These are phyloP conservation scores for Dipodomys merriami DNA, from an alignment of 2,113 vertebrate genomes.

Conservation along the genomic window DNA sequence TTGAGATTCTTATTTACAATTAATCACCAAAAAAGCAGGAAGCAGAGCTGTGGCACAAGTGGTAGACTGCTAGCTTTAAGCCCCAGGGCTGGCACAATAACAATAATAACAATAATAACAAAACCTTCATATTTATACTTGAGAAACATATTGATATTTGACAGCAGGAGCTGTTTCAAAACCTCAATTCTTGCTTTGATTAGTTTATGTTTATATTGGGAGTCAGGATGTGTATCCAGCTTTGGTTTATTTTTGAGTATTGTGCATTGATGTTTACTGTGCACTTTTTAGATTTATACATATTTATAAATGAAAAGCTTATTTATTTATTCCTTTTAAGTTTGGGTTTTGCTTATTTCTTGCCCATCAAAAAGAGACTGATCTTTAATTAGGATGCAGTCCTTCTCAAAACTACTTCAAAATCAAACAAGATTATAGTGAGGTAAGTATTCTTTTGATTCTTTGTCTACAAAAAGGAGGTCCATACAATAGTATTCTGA, in stretches of 20 bases:
- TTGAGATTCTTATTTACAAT: too few relatives aligned
- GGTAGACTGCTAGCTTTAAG: too few relatives aligned
- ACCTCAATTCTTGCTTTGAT: slow-evolving; percentile 59
- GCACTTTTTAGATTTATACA: slow-evolving; percentile 54
- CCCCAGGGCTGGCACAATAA: too few relatives aligned
- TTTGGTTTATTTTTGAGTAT: slow-evolving; percentile 66
- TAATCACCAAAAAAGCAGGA: too few relatives aligned
- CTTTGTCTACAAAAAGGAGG: slow-evolving; percentile 24
- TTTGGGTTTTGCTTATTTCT: slow-evolving; percentile 61
- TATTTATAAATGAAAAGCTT: slow-evolving; percentile 67
- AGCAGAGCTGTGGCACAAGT: too few relatives aligned
- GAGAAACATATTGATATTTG: slow-evolving; percentile 46
- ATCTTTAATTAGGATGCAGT: slow-evolving; percentile 58
- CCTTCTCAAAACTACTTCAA: slow-evolving; percentile 48
- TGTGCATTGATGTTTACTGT: slow-evolving; percentile 52
- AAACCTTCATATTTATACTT: slow-evolving; percentile 18
- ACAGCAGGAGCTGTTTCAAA: slow-evolving; percentile 46
- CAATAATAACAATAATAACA: neutral
- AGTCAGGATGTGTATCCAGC: slow-evolving; percentile 33
- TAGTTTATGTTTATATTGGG: slow-evolving; percentile 50
- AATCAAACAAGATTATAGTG: slow-evolving; percentile 61
- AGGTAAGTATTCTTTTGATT: slow-evolving; percentile 51
- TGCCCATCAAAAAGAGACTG: slow-evolving; percentile 47
- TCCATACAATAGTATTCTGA: slow-evolving; percentile 30
- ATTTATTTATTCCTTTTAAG: slow-evolving; percentile 55